Evolutionary conservation across 2,888 invertebrate genomes (phyloP).

Genomic region (Axea sp.): DNA sequence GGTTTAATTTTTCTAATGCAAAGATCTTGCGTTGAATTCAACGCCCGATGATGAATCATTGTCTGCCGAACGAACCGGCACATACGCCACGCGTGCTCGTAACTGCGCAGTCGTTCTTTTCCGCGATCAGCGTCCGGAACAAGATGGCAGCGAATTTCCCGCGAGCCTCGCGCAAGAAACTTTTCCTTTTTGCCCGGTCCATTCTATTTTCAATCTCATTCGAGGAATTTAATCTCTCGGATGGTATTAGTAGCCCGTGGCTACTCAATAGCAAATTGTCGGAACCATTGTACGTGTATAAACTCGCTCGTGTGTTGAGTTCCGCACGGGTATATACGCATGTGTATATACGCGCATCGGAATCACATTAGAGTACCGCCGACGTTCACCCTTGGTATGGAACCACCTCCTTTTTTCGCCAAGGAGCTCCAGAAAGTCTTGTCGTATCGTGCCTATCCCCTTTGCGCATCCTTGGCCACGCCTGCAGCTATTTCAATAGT

Average conservation of each 20-base stretch:
- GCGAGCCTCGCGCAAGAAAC: conserved; percentile 7
- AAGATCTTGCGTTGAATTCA: conserved; percentile 15
- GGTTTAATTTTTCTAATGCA: conserved; percentile 40
- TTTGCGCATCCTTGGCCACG: conserved; percentile 64
- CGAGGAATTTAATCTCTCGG: conserved; percentile 49
- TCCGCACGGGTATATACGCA: conserved; percentile 10
- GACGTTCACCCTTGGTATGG: conserved; percentile 42
- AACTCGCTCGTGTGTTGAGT: too few species aligned
- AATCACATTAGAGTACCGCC: conserved; percentile 50
- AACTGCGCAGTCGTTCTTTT: conserved; percentile 76
- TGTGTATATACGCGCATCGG: conserved; percentile 61
- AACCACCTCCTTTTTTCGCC: conserved; percentile 61
- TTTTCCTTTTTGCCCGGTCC: conserved; percentile 53
- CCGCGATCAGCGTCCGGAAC: conserved; percentile 77
- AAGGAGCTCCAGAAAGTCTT: conserved; percentile 61
- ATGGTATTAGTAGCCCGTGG: conserved; percentile 40
- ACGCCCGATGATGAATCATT: conserved; percentile 21
- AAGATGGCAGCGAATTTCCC: conserved; percentile 72
- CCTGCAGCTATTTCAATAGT: conserved; percentile 62
- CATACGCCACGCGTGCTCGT: conserved; percentile 61
- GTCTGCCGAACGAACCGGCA: conserved; percentile 12
- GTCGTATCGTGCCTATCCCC: conserved; percentile 55
- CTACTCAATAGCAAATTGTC: conserved; percentile 37
- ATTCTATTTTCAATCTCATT: conserved; percentile 61
- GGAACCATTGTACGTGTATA: conserved; percentile 12